phyloP scores from a whole-genome alignment of 1,140 invertebrate species.

The Psilanteris sp. region DNA sequence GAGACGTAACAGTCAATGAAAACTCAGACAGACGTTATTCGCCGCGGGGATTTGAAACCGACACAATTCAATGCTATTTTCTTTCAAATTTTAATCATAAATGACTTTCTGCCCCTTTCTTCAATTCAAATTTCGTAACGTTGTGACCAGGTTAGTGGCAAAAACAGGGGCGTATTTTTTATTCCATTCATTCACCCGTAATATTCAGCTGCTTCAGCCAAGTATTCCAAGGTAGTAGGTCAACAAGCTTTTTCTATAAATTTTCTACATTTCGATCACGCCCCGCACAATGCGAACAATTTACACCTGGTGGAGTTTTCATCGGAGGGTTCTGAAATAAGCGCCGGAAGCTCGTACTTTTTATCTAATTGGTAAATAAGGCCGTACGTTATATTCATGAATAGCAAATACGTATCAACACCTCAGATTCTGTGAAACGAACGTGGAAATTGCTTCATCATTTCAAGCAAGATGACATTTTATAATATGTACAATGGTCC shows the following conservation, averaged over 20 bases:
- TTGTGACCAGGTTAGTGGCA: too few relatives aligned
- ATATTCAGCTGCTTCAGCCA: slow-evolving; percentile 15
- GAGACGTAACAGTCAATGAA: too few relatives aligned
- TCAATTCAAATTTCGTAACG: too few relatives aligned
- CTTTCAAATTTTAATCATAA: too few relatives aligned
- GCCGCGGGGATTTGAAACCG: too few relatives aligned
- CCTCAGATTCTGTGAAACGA: slow-evolving; percentile 6
- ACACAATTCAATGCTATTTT: too few relatives aligned
- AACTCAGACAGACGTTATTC: too few relatives aligned
- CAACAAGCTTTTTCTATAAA: slow-evolving; percentile 50
- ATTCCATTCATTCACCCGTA: too few relatives aligned
- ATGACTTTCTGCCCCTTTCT: too few relatives aligned
- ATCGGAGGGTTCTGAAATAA: slow-evolving; percentile 22
- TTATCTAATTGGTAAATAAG: slow-evolving; percentile 56
- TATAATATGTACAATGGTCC: slow-evolving; percentile 25
- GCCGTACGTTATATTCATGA: slow-evolving; percentile 17
- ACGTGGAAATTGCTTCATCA: slow-evolving; percentile 38
- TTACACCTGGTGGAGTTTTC: slow-evolving; percentile 44
- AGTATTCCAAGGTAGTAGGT: slow-evolving; percentile 29
- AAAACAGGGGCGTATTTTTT: too few relatives aligned
- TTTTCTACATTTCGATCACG: slow-evolving; percentile 42
- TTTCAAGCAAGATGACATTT: slow-evolving; percentile 15
- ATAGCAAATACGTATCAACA: slow-evolving; percentile 15
- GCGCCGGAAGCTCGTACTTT: slow-evolving; percentile 38
- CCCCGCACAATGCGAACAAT: slow-evolving; percentile 24